These are phyloP conservation scores for Tachuris rubrigastra DNA, from an alignment of 2,113 vertebrate genomes.

Conservation along the genomic window DNA sequence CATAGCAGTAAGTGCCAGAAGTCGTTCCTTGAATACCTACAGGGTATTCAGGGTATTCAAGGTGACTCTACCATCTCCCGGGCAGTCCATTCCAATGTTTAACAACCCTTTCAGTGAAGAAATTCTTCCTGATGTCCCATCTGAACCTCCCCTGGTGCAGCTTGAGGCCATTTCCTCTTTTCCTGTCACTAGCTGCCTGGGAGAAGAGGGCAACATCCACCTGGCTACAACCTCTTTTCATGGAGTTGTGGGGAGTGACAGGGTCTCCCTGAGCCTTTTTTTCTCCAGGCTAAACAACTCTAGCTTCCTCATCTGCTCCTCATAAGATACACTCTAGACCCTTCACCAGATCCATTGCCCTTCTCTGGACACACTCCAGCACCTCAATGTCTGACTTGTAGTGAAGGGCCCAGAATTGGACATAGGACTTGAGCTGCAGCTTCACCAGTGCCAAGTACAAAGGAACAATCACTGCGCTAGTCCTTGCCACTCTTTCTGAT, in stretches of 20 bases:
- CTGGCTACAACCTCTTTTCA: neutral
- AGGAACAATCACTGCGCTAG: neutral
- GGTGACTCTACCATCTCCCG: neutral
- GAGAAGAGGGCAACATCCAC: neutral
- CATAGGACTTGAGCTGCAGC: neutral
- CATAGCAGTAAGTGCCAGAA: neutral
- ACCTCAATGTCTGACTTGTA: neutral
- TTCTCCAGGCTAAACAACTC: neutral
- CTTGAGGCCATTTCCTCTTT: neutral
- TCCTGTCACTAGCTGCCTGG: neutral
- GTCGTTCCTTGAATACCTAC: neutral
- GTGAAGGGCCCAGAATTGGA: neutral
- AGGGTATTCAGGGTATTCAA: neutral
- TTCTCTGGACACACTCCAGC: neutral
- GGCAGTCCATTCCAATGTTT: neutral
- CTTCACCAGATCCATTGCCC: neutral
- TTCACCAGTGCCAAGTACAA: rapidly evolving
- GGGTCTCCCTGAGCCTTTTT: neutral
- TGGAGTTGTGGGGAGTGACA: neutral
- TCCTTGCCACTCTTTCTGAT: neutral
- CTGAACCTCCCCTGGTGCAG: neutral
- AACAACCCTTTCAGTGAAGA: neutral
- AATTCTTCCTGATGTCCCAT: neutral
- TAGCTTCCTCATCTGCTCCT: neutral
- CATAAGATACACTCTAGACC: neutral